Evolutionary conservation across 2,797 vertebrate genomes (phyloP), one percentile per base, ranked within the genome.

Genomic region (Pangasius larnaudii): DNA sequence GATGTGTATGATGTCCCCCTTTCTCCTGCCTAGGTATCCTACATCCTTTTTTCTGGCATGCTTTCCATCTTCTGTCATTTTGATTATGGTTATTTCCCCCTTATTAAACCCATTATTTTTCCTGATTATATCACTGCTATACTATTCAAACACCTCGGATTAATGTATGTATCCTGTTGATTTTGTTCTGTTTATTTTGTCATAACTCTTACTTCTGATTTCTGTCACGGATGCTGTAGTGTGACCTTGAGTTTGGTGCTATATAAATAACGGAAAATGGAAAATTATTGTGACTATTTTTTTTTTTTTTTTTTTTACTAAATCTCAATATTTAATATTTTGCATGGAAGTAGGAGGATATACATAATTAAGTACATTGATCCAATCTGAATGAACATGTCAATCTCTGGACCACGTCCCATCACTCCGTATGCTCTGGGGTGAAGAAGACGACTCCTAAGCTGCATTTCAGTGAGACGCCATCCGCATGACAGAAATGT

Each of bases 311-410:
- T 9, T 16, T 33, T 67, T 67, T 67, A 67, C n/a, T 63, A 30
- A 30, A 67, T 33, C 27, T 30, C 69, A 42, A 42, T 13, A 74
- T 72, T 42, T 72, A 42, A 39, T 24, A 42, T 72, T 42, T 24
- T 19, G 69, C 36, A 19, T 36, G 24, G 67, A 71, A 39, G 65
- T 6, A 36, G 27, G 39, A 46, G 42, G 72, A 6, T 75, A 42
- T 42, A 42, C 39, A 42, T 42, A 42, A 51, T 51, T 19, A 51
- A 89, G 91, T 79, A 87, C 85, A 87, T 90, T 89, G 14, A 39
- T 27, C 67, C 69, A 5, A 46, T 84, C n/a, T 30, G 18, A 85
- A 27, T 69, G 27, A 49, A 49, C 85, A 67, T 69, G 16, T 79
- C n/a, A 0, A 77, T 67, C 36, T 77, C 69, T 59, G 71, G 58